Base-by-base conservation (phyloP, 2,888 invertebrate species). In the Uloborus plumipes region DNA sequence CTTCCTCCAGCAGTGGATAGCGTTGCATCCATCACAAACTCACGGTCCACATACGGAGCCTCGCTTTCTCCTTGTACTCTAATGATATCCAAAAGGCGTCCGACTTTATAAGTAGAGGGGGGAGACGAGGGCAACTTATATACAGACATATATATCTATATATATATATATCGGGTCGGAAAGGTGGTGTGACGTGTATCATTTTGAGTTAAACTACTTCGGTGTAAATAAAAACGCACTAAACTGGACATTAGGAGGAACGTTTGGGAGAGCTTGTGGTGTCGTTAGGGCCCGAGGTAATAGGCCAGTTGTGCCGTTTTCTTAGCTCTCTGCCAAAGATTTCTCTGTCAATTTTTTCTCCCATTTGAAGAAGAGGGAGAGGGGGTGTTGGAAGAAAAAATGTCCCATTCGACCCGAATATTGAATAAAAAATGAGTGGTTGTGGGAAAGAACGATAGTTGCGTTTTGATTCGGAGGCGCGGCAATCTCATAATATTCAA, bases 171-270 rank as follows among this genome's bases (percentile, higher is more conserved):
- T 62, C 62, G 47, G 59, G 66, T 65, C 51, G 55, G 64, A 66
- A 47, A 53, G n/a, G 20, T 13, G 64, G 55, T 55, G 65, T 13
- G 59, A 50, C 71, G 61, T 64, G 81, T 82, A 82, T 82, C 81
- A 82, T 76, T 82, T 76, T 82, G 75, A 76, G 81, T 82, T 82
- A 82, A 82, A 82, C 81, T 82, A 82, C 81, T 82, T 82, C 71
- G 66, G 81, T 75, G 81, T 76, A 82, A 82, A 82, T 82, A 82
- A 82, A 82, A 82, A 76, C 50, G 71, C 76, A 75, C 75, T 82
- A 82, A 82, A 82, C 81, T 82, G 81, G 81, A 82, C 81, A 82
- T 82, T 82, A 82, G 81, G 74, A 47, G 71, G 81, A 55, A 61
- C 76, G 72, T 76, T 82, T 76, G 71, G 53, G 70, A 65, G 65